phyloP scores from a whole-genome alignment of 2,113 vertebrate species.

The Speoplatyrhinus poulsoni region DNA sequence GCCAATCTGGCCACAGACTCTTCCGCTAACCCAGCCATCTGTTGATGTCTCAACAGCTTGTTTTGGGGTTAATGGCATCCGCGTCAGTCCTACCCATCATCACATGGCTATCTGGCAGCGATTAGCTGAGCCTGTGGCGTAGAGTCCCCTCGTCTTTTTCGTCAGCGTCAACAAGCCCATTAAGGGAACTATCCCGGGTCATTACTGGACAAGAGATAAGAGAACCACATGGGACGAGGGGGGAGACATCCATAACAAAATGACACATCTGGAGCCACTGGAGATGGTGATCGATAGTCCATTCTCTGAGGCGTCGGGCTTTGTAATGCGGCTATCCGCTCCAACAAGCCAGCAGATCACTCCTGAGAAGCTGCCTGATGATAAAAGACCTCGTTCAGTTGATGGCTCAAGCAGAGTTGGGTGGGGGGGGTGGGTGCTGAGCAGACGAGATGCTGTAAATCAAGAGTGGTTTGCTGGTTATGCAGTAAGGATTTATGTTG shows the following conservation, averaged over 20 bases:
- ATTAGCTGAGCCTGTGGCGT: conserved; percentile 51
- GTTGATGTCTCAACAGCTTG: conserved; percentile 74
- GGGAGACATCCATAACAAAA: conserved; percentile 54
- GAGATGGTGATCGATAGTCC: conserved; percentile 45
- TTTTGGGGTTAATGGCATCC: conserved; percentile 75
- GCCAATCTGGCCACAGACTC: conserved; percentile 59
- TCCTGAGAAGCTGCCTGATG: conserved; percentile 23
- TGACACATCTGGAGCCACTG: conserved; percentile 58
- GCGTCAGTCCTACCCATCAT: conserved; percentile 71
- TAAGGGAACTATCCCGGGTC: conserved; percentile 63
- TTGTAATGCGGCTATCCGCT: conserved; percentile 20
- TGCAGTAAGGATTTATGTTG: background rate
- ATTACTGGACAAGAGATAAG: conserved; percentile 62
- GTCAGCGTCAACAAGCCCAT: conserved; percentile 43
- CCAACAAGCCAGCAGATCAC: conserved; percentile 34
- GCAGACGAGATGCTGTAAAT: conserved; percentile 13
- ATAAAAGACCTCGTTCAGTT: conserved; percentile 20
- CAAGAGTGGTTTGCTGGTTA: background rate
- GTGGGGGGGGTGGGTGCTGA: background rate
- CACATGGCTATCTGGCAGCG: conserved; percentile 69
- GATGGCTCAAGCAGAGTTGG: conserved; percentile 6
- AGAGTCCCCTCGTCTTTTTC: conserved; percentile 39
- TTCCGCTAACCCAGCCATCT: conserved; percentile 68
- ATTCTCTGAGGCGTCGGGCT: conserved; percentile 34
- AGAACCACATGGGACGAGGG: conserved; percentile 45